Base-by-base conservation (phyloP, 2,113 vertebrate genomes). In the Peucedramus taeniatus region DNA sequence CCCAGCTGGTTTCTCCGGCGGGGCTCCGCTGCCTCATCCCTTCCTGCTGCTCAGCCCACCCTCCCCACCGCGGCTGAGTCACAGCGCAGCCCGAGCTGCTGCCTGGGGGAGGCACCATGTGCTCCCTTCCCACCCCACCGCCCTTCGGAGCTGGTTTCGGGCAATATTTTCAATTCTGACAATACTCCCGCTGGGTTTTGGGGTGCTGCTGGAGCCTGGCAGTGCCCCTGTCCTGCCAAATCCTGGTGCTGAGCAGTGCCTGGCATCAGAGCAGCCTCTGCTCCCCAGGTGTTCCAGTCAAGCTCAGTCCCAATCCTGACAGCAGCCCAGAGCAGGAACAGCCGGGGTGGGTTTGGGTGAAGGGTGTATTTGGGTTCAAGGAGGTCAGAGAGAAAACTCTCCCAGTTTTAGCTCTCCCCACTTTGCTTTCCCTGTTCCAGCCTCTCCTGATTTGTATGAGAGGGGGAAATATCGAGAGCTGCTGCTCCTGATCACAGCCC, bases 1-100 rank as follows among this genome's bases (percentile, higher is more conserved):
- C 82, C 82, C 88, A 4, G 42, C 93, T 95, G 92, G 92, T 94
- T 96, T 88, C 94, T 81, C 59, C 74, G 40, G 65, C 6, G 16
- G 54, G 69, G 90, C 93, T 77, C 51, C 3, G 51, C 94, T 89
- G 94, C 83, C 76, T 90, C 89, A 90, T 87, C 91, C 72, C 80
- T 84, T 78, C 95, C 87, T 88, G 78, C 83, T 5, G 30, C 93
- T 75, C 83, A 50, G 92, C 94, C 75, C 90, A 49, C 57, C 70
- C 85, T 79, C 61, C 70, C 54, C 40, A 4, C 28, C 37, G 5
- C 3, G 22, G 22, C n/a, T 95, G 93, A 96, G 72, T 96, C 96
- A 95, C 44, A 17, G 93, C 28, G 76, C 63, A 16, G 78, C 35
- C 7, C 17, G 70, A 15, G 57, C 81, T 28, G 83, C 74, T 17